A percentile compares a stretch with the other conserved stretches of the same genome.
phyloP scores from a whole-genome alignment of 2,113 vertebrate genomes.

The Ranitomeya variabilis region DNA sequence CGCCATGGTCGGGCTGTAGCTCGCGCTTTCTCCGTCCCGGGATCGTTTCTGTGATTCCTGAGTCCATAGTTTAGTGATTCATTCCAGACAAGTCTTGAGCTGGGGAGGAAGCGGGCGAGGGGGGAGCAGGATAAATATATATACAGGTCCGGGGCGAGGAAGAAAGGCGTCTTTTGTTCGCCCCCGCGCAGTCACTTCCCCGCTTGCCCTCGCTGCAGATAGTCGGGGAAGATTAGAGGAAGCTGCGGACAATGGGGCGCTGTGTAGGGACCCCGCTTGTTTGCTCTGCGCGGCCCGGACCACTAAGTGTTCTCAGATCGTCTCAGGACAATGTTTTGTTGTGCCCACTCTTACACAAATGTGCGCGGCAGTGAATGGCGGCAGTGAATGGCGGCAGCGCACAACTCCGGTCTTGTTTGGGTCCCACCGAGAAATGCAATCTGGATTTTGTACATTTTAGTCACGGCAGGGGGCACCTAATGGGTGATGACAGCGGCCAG shows the following conservation, averaged over 20 bases:
- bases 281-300: constrained; percentile 68
- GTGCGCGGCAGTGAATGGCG: constrained; percentile 63
- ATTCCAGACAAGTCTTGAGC: constrained; percentile 54
- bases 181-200: constrained; percentile 64
- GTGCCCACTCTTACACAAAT: constrained; percentile 57
- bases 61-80: constrained; percentile 44
- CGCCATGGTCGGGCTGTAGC: neutral
- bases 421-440: constrained; percentile 47
- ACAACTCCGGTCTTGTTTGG: constrained; percentile 69
- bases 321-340: constrained; percentile 67
- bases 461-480: neutral
- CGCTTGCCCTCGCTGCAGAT: constrained; percentile 67
- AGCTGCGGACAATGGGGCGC: constrained; percentile 69
- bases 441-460: neutral
- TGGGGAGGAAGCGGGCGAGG: constrained; percentile 57
- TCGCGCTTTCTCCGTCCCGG: neutral
- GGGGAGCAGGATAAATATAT: constrained; percentile 68
- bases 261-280: constrained; percentile 68
- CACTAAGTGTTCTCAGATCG: constrained; percentile 74
- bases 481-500: neutral
- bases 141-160: constrained; percentile 59
- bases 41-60: neutral
- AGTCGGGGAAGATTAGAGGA: constrained; percentile 69
- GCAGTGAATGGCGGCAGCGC: constrained; percentile 65
- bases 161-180: constrained; percentile 71